phyloP scores from a whole-genome alignment of 2,888 invertebrate species.

The Plagodis dolabraria region DNA sequence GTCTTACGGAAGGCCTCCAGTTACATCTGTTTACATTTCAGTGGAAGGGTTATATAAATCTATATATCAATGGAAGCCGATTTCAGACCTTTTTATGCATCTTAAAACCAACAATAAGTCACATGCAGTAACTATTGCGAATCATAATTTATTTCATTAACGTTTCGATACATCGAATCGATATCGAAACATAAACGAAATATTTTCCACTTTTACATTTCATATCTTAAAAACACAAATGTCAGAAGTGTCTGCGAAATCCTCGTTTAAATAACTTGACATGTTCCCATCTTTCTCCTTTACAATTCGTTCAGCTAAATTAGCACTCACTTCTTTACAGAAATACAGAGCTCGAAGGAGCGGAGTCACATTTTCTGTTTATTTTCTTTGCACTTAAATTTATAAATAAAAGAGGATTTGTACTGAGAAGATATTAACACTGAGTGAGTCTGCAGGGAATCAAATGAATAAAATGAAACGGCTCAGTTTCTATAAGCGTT shows the following conservation, averaged over 20 bases:
- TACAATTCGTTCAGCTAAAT: constrained; percentile 57
- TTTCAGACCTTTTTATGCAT: no score
- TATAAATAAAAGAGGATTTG: constrained; percentile 43
- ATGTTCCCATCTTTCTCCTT: constrained; percentile 46
- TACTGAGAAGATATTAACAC: constrained; percentile 41
- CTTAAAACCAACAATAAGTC: no score
- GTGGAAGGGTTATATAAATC: no score
- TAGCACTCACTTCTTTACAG: constrained; percentile 54
- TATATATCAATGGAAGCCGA: no score
- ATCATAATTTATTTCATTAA: no score
- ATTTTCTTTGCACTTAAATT: constrained; percentile 44
- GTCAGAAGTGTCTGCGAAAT: constrained; percentile 10
- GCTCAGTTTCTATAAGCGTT: constrained; percentile 9
- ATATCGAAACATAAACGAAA: no score
- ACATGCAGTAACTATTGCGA: no score
- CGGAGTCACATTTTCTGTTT: constrained; percentile 49
- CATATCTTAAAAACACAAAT: constrained; percentile 4
- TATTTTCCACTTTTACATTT: not conserved
- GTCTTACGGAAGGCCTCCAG: no score
- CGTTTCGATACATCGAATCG: no score
- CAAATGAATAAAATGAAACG: constrained; percentile 20
- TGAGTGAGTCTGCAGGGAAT: constrained; percentile 32
- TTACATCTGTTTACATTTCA: no score
- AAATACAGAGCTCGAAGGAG: constrained; percentile 38
- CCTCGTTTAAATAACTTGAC: constrained; percentile 12